phyloP scores from a whole-genome alignment of 2,797 vertebrate species.

The Pseudochaenichthys georgianus region DNA sequence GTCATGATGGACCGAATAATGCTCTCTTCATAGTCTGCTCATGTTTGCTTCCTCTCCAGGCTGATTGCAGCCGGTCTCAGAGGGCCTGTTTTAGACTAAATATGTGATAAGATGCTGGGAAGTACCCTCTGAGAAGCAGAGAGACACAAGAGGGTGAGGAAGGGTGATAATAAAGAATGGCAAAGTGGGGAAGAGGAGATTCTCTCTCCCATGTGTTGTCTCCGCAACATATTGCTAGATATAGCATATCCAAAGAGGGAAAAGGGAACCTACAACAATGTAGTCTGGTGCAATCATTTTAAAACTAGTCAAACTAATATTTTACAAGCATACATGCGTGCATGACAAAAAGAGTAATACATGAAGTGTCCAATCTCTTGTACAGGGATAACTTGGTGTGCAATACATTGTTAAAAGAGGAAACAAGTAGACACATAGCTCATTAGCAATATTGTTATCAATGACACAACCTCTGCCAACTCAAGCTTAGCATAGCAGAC shows the following conservation, averaged over 20 bases:
- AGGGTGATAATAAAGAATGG: constrained; percentile 10
- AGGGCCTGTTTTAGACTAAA: constrained; percentile 45
- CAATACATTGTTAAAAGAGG: not conserved
- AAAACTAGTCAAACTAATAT: not conserved
- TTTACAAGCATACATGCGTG: not conserved
- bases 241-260: not conserved
- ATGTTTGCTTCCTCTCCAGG: constrained; percentile 41
- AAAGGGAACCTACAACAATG: not conserved
- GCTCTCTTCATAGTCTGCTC: constrained; percentile 32
- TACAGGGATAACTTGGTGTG: not conserved
- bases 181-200: not conserved
- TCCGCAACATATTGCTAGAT: constrained; percentile 3
- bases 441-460: not conserved
- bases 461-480: not conserved
- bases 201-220: not conserved
- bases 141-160: constrained; percentile 5
- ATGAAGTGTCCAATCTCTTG: not conserved
- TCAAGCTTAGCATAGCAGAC: not conserved
- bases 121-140: constrained; percentile 26
- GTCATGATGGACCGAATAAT: constrained; percentile 43
- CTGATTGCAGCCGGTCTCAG: constrained; percentile 54
- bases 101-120: constrained; percentile 52
- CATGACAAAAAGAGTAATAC: not conserved
- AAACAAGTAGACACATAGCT: not conserved
- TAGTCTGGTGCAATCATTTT: not conserved